Percentiles rank a stretch among this genome's conserved stretches.
Conservation (phyloP, 1,140 invertebrate genomes). For the Drosophila grimshawi region DNA sequence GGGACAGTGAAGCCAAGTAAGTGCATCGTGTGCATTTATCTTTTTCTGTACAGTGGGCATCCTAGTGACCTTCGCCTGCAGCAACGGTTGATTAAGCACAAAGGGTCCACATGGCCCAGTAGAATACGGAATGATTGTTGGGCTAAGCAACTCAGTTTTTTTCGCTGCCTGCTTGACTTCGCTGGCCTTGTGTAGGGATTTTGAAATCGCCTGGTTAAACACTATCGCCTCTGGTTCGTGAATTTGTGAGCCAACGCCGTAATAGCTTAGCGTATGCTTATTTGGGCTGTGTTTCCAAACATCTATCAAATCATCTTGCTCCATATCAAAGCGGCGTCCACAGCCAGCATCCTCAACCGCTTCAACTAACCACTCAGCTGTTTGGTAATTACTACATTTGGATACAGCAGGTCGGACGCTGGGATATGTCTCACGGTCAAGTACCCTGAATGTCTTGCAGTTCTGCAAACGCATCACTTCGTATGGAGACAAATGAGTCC, state of each 20-base stretch:
- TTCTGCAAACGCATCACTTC: conserved; percentile 26
- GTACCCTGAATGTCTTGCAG: conserved; percentile 17
- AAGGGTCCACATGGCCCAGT: not conserved
- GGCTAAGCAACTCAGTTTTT: not conserved
- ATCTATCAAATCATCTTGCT: conserved; percentile 32
- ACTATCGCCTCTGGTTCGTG: not conserved
- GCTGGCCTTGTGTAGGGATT: conserved; percentile 35
- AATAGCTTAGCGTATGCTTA: conserved; percentile 48
- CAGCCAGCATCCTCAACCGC: conserved; percentile 33
- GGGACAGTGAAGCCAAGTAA: conserved; percentile 32
- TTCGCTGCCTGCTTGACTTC: not conserved
- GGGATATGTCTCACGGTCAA: conserved; percentile 10
- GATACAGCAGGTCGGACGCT: conserved; percentile 17
- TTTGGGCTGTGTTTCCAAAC: conserved; percentile 44
- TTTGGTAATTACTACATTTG: not conserved
- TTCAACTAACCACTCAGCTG: conserved; percentile 9
- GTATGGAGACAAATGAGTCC: conserved; percentile 3
- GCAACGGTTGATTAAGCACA: conserved; percentile 40
- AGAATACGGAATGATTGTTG: not conserved
- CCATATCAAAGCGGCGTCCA: conserved; percentile 13
- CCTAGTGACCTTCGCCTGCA: conserved; percentile 24
- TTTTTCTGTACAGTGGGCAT: conserved; percentile 55
- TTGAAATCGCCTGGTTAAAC: conserved; percentile 31
- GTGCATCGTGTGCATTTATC: conserved; percentile 5
- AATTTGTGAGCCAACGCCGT: conserved; percentile 25